These are phyloP conservation scores for Folsomia candida DNA, from an alignment of 2,888 invertebrate species.

Conservation along the genomic window DNA sequence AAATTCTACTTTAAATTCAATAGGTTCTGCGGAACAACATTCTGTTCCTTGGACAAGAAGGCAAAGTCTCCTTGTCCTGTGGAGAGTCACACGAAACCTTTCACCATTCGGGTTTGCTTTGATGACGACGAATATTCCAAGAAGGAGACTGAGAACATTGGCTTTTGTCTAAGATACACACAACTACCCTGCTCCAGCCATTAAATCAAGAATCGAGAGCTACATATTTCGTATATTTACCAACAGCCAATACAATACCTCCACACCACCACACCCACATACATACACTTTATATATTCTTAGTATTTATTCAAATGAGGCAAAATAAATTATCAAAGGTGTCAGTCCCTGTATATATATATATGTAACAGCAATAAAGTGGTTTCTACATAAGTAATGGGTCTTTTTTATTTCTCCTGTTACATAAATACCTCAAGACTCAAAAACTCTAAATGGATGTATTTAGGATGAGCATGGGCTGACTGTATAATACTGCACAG, in stretches of 20 bases:
- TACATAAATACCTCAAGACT: background rate
- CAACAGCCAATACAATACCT: conserved; percentile 21
- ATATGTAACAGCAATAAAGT: conserved; percentile 1
- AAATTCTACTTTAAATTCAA: no score
- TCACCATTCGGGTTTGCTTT: conserved; percentile 50
- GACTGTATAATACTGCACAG: background rate
- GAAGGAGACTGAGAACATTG: conserved; percentile 50
- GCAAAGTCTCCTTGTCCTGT: conserved; percentile 50
- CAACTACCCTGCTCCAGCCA: conserved; percentile 50
- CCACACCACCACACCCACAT: background rate
- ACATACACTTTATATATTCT: no score
- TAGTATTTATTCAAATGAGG: conserved; percentile 14
- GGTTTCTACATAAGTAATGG: background rate
- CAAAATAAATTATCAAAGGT: conserved; percentile 11
- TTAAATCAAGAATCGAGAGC: conserved; percentile 20
- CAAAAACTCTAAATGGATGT: no score
- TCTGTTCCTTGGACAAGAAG: conserved; percentile 50
- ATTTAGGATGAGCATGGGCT: no score
- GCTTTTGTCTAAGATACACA: conserved; percentile 50
- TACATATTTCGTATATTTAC: conserved; percentile 4
- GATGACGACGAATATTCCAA: conserved; percentile 51
- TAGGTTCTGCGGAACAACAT: conserved; percentile 50
- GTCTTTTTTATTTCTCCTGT: conserved; percentile 16
- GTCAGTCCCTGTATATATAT: conserved; percentile 3
- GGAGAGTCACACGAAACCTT: conserved; percentile 50